phyloP scores from a whole-genome alignment of 2,797 vertebrate genomes.

The Bradypodion pumilum region DNA sequence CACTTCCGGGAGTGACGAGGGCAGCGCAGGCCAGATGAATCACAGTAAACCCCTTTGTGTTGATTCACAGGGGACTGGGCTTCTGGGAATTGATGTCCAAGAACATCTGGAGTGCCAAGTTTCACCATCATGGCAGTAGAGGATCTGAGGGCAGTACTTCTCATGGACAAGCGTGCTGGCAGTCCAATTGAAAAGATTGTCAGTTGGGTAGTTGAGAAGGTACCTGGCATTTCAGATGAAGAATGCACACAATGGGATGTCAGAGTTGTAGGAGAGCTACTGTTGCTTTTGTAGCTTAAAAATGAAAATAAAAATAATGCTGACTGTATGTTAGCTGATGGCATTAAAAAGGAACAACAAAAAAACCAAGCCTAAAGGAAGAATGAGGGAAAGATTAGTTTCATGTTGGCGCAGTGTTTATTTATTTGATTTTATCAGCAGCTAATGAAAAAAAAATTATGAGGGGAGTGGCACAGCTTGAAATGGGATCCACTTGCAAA shows the following conservation, averaged over 20 bases:
- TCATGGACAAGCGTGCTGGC: conserved; percentile 86
- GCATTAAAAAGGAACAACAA: conserved; percentile 52
- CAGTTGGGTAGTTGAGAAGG: conserved; percentile 58
- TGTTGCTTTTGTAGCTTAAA: conserved; percentile 62
- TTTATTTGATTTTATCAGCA: conserved; percentile 59
- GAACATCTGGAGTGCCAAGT: no score
- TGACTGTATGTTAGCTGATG: conserved; percentile 61
- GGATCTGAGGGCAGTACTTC: conserved; percentile 67
- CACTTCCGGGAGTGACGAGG: no score
- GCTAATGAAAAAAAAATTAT: conserved; percentile 63
- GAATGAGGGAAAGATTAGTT: conserved; percentile 61
- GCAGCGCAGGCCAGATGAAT: no score
- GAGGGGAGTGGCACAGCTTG: conserved; percentile 51
- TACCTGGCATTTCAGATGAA: conserved; percentile 71
- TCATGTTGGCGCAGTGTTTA: conserved; percentile 35
- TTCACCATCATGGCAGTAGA: no score
- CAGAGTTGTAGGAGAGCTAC: conserved; percentile 63
- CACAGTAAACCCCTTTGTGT: no score
- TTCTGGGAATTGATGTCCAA: no score
- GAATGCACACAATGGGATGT: conserved; percentile 72
- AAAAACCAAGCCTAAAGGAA: conserved; percentile 58
- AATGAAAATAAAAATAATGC: conserved; percentile 68
- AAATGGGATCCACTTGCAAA: conserved; percentile 53
- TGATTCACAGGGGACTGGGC: no score
- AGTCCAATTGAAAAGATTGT: conserved; percentile 74